Base-by-base conservation (phyloP, 2,113 vertebrate species). In the Alouatta palliata region DNA sequence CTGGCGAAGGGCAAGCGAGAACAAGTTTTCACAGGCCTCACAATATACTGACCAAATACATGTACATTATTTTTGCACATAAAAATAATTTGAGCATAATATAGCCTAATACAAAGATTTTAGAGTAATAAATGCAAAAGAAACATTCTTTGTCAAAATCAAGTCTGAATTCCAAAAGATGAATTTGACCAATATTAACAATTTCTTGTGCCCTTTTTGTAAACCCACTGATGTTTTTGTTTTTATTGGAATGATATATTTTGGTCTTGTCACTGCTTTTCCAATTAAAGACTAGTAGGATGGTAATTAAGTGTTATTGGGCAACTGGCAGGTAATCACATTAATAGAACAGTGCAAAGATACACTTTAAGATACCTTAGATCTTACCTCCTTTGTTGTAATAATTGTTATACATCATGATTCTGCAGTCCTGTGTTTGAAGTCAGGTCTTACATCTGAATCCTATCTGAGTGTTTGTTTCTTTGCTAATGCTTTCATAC, bases 161-260 rank as follows among this genome's bases (percentile, higher is more conserved):
- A 87, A 93, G 27, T 77, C 27, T 91, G 13, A 93, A 89, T 91
- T 95, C 70, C 58, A 68, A 87, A 92, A 93, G 87, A 17, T 95
- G 12, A 75, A 84, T 93, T 83, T 92, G 75, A 97, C 64, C 49
- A 87, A 61, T 70, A 75, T 8, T 8, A 86, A 54, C 1, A 79
- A 89, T 96, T 91, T 83, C 56, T 58, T 47, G 1, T 83, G 30
- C 8, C 23, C 32, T 83, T 77, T 54, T 61, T 88, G 7, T 66
- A 30, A 76, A 92, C 16, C 16, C 27, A 94, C 3, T 52, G n/a
- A 35, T 82, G 43, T 68, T 95, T 96, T 97, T 11, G 81, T 82
- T 93, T 93, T 88, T 90, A 86, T 66, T n/a, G 64, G 6, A 64
- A 58, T 14, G 76, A 61, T 45, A 23, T 17, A 47, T 52, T 94